These are phyloP conservation scores for Magallana gigas DNA, from an alignment of 1,140 invertebrate species.

Conservation along the genomic window DNA sequence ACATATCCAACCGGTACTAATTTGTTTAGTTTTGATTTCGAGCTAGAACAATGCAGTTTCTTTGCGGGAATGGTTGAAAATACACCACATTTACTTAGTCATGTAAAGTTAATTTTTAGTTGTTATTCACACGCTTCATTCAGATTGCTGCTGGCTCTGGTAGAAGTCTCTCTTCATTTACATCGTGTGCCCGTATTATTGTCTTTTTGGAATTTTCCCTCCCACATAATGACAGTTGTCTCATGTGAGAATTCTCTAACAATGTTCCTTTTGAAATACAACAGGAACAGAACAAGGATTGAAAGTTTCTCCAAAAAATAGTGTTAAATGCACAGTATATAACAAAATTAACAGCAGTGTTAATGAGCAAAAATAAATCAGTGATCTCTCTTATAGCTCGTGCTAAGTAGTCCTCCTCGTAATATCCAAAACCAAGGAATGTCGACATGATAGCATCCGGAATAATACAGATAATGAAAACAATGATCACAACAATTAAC, in stretches of 20 bases:
- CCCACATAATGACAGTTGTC: conserved; percentile 4
- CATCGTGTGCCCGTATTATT: background rate
- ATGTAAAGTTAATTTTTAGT: too few relatives aligned
- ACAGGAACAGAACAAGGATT: conserved; percentile 32
- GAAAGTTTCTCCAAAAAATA: conserved; percentile 38
- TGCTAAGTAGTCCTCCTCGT: conserved; percentile 76
- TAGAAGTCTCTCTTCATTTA: background rate
- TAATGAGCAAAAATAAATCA: conserved; percentile 86
- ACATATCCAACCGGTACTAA: too few relatives aligned
- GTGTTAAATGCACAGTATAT: conserved; percentile 83
- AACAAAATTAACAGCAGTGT: conserved; percentile 87
- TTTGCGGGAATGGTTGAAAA: too few relatives aligned
- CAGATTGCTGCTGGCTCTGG: conserved; percentile 12
- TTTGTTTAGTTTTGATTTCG: too few relatives aligned
- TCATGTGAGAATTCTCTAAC: conserved; percentile 24
- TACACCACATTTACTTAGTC: too few relatives aligned
- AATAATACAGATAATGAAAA: conserved; percentile 87
- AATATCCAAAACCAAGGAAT: conserved; percentile 74
- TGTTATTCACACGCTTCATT: background rate
- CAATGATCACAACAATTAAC: conserved; percentile 86
- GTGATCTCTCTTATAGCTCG: conserved; percentile 85
- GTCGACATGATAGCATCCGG: conserved; percentile 84
- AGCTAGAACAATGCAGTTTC: too few relatives aligned
- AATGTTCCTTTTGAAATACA: conserved; percentile 33
- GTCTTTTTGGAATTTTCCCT: background rate